A percentile compares a stretch with the other conserved stretches of the same genome.
Conservation (phyloP, 2,113 vertebrate species). For the Paraplagusia blochii region DNA sequence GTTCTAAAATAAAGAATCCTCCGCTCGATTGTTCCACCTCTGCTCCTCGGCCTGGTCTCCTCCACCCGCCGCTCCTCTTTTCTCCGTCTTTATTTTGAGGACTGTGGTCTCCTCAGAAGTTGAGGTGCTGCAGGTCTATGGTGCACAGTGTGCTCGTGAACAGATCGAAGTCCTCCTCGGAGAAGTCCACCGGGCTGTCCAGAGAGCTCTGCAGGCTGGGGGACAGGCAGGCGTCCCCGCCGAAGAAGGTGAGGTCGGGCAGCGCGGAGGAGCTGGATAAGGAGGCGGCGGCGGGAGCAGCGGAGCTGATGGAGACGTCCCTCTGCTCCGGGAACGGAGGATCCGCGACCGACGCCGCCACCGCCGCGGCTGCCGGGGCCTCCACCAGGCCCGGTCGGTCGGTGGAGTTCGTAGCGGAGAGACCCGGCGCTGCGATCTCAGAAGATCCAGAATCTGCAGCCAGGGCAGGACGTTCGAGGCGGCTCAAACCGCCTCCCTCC, state of each 20-base stretch:
- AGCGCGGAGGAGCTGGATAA: constrained; percentile 63
- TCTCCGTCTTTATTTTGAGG: neutral
- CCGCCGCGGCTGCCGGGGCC: constrained; percentile 22
- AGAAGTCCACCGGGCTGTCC: constrained; percentile 86
- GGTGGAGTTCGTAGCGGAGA: constrained; percentile 51
- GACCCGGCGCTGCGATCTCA: constrained; percentile 21
- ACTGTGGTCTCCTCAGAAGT: constrained; percentile 72
- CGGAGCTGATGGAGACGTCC: constrained; percentile 63
- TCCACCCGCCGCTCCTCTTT: neutral
- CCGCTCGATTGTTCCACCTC: constrained; percentile 3
- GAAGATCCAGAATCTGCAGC: constrained; percentile 32
- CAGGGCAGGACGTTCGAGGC: constrained; percentile 47
- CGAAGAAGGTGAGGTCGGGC: constrained; percentile 82
- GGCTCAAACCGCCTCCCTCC: constrained; percentile 49
- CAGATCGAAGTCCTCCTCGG: constrained; percentile 91
- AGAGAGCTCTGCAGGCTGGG: constrained; percentile 78
- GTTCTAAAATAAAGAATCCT: constrained; percentile 18
- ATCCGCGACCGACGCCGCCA: constrained; percentile 51
- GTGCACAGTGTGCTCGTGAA: constrained; percentile 91
- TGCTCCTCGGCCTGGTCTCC: neutral
- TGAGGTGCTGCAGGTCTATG: constrained; percentile 85
- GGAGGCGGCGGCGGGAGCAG: constrained; percentile 6
- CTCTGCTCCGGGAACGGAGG: constrained; percentile 69
- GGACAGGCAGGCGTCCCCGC: constrained; percentile 82
- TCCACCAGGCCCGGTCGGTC: constrained; percentile 58